phyloP scores from a whole-genome alignment of 1,140 invertebrate genomes.

The Lethrus apterus region DNA sequence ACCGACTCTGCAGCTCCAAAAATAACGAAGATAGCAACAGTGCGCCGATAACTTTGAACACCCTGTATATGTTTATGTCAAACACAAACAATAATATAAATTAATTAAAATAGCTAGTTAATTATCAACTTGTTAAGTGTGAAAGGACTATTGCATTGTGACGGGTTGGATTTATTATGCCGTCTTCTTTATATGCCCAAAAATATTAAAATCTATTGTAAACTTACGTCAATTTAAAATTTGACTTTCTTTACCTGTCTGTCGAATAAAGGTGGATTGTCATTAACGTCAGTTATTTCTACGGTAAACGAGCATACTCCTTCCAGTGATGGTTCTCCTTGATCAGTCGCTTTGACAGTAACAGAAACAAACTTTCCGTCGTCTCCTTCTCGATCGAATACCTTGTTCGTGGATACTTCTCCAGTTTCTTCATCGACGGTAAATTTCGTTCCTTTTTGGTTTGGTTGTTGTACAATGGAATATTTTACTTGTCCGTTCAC shows the following conservation, averaged over 20 bases:
- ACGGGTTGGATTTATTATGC: no score
- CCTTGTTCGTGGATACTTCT: conserved; percentile 90
- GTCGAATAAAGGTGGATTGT: conserved; percentile 89
- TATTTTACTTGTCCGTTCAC: conserved; percentile 90
- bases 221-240: no score
- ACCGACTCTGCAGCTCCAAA: no score
- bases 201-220: no score
- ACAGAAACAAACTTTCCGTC: conserved; percentile 94
- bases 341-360: conserved; percentile 92
- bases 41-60: no score
- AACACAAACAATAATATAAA: no score
- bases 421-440: conserved; percentile 91
- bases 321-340: conserved; percentile 90
- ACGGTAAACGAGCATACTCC: conserved; percentile 94
- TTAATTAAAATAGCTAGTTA: no score
- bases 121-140: no score
- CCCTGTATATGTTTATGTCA: no score
- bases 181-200: no score
- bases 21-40: no score
- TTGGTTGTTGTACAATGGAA: conserved; percentile 92
- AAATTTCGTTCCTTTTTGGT: conserved; percentile 93
- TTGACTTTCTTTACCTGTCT: conserved; percentile 88
- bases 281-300: conserved; percentile 92
- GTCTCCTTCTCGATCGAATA: conserved; percentile 91
- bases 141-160: no score